Evolutionary conservation across 2,113 vertebrate genomes (phyloP), one percentile per base, ranked within the genome.

Genomic region (Albula goreensis): DNA sequence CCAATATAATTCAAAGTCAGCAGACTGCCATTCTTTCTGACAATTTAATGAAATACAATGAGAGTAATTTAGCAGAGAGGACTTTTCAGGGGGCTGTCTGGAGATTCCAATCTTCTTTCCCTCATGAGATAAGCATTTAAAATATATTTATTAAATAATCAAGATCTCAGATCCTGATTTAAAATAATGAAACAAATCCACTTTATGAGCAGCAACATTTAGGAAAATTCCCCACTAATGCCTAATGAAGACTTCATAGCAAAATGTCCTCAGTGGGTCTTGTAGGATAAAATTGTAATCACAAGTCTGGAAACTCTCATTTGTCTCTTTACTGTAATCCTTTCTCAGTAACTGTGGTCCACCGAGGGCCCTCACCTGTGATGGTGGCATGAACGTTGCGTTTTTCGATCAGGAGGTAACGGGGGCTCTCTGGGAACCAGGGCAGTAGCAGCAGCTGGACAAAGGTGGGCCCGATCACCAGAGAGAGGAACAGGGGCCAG

Each of bases 351-450:
- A 12, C 53, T 56, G 53, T 56, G 2, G 7, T 51, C 19, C 48
- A 15, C 49, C n/a, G 3, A 17, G 0, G 15, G 2, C 6, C 13
- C 92, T 94, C 86, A 98, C 97, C 97, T 90, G 90, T 87, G 9
- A 96, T 93, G 49, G 97, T 95, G 82, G 94, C 94, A 0, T 90
- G 92, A 85, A 96, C 0, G 0, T 98, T 93, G 0, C 91, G 93
- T 86, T 93, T 97, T 89, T 98, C 97, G 82, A 98, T 97, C 86
- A 98, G 92, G 87, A 98, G 93, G 91, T 97, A 98, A 0, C 97
- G 95, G 0, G 97, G 97, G 89, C 97, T 98, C 92, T 98, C 97
- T 0, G 97, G 97, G 92, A 98, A 98, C 95, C 96, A 97, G 82
- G 94, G 97, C 88, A 98, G 93, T 88, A 97, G 90, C 85, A 96